Evolutionary conservation across 1,140 invertebrate genomes (phyloP).

Genomic region (Drosophila ficusphila): DNA sequence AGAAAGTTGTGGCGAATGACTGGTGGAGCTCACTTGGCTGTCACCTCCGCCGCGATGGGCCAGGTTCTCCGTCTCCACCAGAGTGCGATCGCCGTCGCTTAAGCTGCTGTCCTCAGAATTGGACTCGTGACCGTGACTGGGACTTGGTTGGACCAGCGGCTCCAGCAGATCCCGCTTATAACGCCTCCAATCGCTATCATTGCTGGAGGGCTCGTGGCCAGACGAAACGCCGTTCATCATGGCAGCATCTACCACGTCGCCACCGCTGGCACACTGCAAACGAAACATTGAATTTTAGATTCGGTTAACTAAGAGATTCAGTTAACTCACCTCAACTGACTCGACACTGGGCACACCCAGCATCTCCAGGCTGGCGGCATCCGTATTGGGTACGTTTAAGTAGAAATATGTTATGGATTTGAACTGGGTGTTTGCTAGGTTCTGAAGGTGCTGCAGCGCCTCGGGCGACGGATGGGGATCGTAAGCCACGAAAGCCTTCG

Average conservation of each 20-base stretch:
- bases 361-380: slow-evolving; percentile 85
- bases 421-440: slow-evolving; percentile 68
- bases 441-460: slow-evolving; percentile 64
- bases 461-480: slow-evolving; percentile 64
- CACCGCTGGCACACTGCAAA: slow-evolving; percentile 34
- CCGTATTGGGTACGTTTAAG: slow-evolving; percentile 87
- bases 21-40: slow-evolving; percentile 84
- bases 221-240: slow-evolving; percentile 66
- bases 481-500: slow-evolving; percentile 71
- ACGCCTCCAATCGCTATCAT: slow-evolving; percentile 64
- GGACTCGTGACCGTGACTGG: slow-evolving; percentile 85
- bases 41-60: slow-evolving; percentile 85
- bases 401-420: slow-evolving; percentile 87
- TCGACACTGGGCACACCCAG: slow-evolving; percentile 86
- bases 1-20: slow-evolving; percentile 84
- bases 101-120: slow-evolving; percentile 92
- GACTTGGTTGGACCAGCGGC: slow-evolving; percentile 45
- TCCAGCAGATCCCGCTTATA: slow-evolving; percentile 59
- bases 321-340: slow-evolving; percentile 29
- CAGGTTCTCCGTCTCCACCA: slow-evolving; percentile 86
- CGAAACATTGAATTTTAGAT: background rate
- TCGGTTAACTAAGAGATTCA: too few species aligned
- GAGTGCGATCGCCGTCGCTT: slow-evolving; percentile 90
- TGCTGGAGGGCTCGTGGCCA: slow-evolving; percentile 18
- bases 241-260: slow-evolving; percentile 78